Percentiles rank a stretch among this genome's conserved stretches.
Evolutionary conservation across 1,140 invertebrate genomes (phyloP).

Genomic region (Rhagoletis pomonella): DNA sequence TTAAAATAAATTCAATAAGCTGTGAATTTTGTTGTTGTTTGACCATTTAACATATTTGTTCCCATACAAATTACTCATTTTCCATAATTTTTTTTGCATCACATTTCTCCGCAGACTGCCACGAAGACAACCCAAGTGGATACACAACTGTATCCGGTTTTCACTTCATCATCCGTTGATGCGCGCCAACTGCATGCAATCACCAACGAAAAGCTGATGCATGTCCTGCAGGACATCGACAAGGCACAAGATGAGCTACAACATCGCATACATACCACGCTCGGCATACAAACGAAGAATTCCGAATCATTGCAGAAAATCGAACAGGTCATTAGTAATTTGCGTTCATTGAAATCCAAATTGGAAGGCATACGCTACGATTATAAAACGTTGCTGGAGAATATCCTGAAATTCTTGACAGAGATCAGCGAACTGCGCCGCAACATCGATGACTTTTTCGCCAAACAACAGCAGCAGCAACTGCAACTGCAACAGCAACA

Average conservation of each 20-base stretch:
- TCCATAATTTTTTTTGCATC: not conserved
- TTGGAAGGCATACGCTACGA: constrained; percentile 82
- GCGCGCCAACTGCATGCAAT: constrained; percentile 77
- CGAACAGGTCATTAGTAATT: constrained; percentile 76
- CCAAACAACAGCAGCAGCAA: constrained; percentile 57
- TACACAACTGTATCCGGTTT: constrained; percentile 85
- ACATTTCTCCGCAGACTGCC: constrained; percentile 78
- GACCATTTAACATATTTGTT: too few relatives aligned
- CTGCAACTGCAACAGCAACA: too few relatives aligned
- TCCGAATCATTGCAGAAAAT: constrained; percentile 79
- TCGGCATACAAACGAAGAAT: constrained; percentile 76
- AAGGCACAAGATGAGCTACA: constrained; percentile 83
- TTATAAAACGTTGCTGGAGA: constrained; percentile 84
- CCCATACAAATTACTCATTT: too few relatives aligned
- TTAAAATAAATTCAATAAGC: too few relatives aligned
- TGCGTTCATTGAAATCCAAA: constrained; percentile 74
- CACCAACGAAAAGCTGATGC: constrained; percentile 75
- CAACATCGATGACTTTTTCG: constrained; percentile 70
- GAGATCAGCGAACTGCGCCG: constrained; percentile 67
- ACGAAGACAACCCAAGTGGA: constrained; percentile 84
- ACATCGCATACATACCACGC: constrained; percentile 79
- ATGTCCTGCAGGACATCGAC: constrained; percentile 82
- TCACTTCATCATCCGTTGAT: constrained; percentile 79
- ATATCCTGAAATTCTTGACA: constrained; percentile 75
- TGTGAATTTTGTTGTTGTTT: too few relatives aligned